These are phyloP conservation scores for Enchytraeus crypticus DNA, from an alignment of 2,888 invertebrate genomes.

Conservation along the genomic window DNA sequence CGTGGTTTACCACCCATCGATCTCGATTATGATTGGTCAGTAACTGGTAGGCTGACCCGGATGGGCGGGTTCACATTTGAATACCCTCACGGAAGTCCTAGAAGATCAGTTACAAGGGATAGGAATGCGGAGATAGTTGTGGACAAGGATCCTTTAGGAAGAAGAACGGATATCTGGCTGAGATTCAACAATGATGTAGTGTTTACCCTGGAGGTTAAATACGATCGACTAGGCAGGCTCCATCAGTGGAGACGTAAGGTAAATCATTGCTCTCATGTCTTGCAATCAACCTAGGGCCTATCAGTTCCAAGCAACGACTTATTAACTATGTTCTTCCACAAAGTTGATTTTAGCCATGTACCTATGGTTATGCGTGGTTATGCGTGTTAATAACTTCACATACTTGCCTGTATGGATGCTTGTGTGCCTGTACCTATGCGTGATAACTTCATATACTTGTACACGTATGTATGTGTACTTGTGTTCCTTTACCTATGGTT, in stretches of 20 bases:
- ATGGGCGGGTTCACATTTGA: conserved; percentile 36
- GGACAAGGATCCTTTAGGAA: conserved; percentile 39
- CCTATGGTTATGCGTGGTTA: no score
- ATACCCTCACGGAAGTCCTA: conserved; percentile 35
- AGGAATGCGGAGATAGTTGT: conserved; percentile 35
- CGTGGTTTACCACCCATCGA: neutral
- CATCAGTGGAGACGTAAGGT: conserved; percentile 60
- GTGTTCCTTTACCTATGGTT: no score
- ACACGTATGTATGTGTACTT: no score
- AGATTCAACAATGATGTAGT: conserved; percentile 38
- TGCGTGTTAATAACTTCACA: no score
- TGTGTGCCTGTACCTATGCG: no score
- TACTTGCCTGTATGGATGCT: no score
- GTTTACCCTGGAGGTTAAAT: conserved; percentile 39
- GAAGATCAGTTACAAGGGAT: conserved; percentile 36
- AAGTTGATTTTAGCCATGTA: no score
- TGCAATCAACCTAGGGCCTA: no score
- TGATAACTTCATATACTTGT: no score
- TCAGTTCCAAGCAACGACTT: no score
- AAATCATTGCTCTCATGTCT: no score
- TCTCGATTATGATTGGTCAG: conserved; percentile 54
- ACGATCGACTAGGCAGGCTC: conserved; percentile 45
- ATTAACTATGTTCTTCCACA: no score
- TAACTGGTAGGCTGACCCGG: conserved; percentile 67
- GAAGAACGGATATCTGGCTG: conserved; percentile 35